Conservation (phyloP, 2,888 invertebrate genomes). For the Cantharis lateralis region DNA sequence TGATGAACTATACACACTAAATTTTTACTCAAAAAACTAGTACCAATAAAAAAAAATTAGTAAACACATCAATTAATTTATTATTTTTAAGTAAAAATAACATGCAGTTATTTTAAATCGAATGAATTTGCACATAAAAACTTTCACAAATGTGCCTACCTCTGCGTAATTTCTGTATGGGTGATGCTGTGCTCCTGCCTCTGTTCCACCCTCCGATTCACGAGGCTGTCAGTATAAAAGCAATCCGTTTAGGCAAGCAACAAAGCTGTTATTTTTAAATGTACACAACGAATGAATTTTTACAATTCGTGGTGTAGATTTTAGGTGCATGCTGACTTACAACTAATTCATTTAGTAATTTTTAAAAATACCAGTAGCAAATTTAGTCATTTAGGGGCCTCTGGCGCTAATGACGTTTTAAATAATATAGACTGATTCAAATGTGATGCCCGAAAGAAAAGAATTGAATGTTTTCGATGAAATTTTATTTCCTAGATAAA, state of each 20-base stretch:
- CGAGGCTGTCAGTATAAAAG: conserved; percentile 60
- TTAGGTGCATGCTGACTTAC: neutral
- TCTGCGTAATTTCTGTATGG: conserved; percentile 70
- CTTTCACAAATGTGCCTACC: conserved; percentile 52
- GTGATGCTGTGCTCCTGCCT: conserved; percentile 70
- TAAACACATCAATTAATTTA: neutral
- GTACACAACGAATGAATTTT: neutral
- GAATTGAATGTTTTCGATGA: too few relatives aligned
- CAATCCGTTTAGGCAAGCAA: conserved; percentile 33
- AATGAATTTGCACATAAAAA: conserved; percentile 25
- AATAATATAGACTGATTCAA: neutral
- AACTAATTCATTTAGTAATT: neutral
- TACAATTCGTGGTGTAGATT: neutral
- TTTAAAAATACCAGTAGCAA: neutral
- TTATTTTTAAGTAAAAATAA: neutral
- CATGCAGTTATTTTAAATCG: conserved; percentile 16
- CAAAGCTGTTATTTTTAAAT: conserved; percentile 15
- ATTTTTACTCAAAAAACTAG: neutral
- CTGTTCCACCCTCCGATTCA: conserved; percentile 70
- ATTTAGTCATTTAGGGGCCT: neutral
- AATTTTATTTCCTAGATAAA: too few relatives aligned
- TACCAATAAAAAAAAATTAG: neutral
- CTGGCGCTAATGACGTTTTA: neutral
- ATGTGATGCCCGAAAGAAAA: neutral
- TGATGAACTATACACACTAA: conserved; percentile 24